Base-by-base conservation (phyloP, 2,888 invertebrate species). In the Sphecodes monilicornis region DNA sequence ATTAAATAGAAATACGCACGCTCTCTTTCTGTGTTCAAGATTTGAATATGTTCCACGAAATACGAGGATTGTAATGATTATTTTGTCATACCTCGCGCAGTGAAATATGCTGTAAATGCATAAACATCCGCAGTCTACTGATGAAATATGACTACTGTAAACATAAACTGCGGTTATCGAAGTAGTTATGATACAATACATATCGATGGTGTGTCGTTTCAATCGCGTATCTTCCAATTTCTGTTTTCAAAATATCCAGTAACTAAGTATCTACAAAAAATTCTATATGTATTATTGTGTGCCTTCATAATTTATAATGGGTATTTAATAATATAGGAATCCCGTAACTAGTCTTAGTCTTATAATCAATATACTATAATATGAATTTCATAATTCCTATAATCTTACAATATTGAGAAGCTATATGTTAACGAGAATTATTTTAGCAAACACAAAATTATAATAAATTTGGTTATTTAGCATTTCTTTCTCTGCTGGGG, bases 131-230 rank as follows among this genome's bases (percentile, higher is more conserved):
- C 69, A 41, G 18, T 46, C 64, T 46, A 76, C 69, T 57, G 22
- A 50, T 84, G 83, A 84, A 76, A 50, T 50, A 60, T 68, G 50
- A 39, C 57, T 41, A 68, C 39, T 57, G 82, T 76, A 76, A 74
- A 46, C 75, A 70, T n/a, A 46, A 70, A 43, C 41, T 57, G 41
- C 77, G 78, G 41, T 60, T 29, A 60, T 60, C 60, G 60, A 60
- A 60, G 60, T 60, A 60, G 60, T 60, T 60, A 60, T 60, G 60
- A 60, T 60, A 79, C 72, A 76, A 72, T 76, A 71, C 80, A 29
- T 60, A 60, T 29, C 16, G 60, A 60, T 16, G 60, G 60, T 60
- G 60, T 60, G 60, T 6, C 13, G 60, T 60, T 60, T 29, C 60
- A 60, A 29, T 60, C 60, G 29, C 16, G n/a, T 60, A 60, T 60